Evolutionary conservation across 2,797 vertebrate species (phyloP), one percentile per base, ranked within the genome.

Genomic region (Delichon dasypus): DNA sequence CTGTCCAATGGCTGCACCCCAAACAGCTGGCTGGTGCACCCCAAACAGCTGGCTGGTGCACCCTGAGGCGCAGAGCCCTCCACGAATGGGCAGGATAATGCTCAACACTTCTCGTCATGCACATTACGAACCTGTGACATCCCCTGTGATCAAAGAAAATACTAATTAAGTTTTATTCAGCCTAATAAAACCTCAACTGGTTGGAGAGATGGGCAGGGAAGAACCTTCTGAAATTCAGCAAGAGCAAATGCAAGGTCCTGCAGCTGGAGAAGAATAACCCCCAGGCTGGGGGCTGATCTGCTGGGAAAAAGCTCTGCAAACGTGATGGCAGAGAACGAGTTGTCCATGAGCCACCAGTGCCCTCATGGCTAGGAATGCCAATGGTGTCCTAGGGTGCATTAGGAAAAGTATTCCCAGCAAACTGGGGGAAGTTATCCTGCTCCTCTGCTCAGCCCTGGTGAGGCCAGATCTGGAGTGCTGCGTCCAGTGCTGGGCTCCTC

Each of bases 111-210:
- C 83, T 44, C 5, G 1, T 7, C 14, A 5, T 1, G 6, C 13
- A 3, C 0, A 0, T 44, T 20, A 25, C 2, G 9, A 48, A 44
- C 22, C 5, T 9, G 4, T 14, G 29, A n/a, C 10, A 29, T 3
- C 7, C n/a, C 13, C 8, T 3, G 3, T 5, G 18, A 66, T 36
- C 5, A 2, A 21, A 6, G 17, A 16, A 10, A 70, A 55, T 21
- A 18, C 9, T 7, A 10, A 55, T 11, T 32, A 45, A 2, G 15
- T 34, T 74, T 68, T 38, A 40, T 36, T 68, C 23, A 23, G 5
- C 5, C 27, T 4, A 30, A n/a, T 57, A 40, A 44, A 50, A 45
- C 3, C 27, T 64, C 1, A 0, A 11, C 3, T 3, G 11, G 5
- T 26, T 30, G 23, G 23, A 64, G 26, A 71, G 25, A 45, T 19